These are phyloP conservation scores for Catostomus latipinnis DNA, from an alignment of 2,797 vertebrate genomes.

Conservation along the genomic window DNA sequence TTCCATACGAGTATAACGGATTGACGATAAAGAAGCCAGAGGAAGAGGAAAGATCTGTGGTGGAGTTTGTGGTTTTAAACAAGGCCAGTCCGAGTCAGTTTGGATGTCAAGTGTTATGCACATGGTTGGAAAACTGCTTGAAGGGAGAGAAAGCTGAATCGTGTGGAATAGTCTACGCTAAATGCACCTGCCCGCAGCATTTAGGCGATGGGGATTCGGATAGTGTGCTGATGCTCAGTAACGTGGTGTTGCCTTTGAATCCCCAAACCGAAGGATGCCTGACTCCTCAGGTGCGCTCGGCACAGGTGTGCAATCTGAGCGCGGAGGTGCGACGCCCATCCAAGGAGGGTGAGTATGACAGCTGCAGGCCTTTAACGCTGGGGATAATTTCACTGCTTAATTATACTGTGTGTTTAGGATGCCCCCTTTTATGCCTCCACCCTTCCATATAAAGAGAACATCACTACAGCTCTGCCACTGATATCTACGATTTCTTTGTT, in stretches of 20 bases:
- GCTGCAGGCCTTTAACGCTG: constrained; percentile 30
- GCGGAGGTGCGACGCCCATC: constrained; percentile 94
- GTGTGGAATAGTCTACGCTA: constrained; percentile 97
- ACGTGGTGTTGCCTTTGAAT: constrained; percentile 97
- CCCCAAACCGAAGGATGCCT: constrained; percentile 98
- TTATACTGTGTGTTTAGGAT: constrained; percentile 36
- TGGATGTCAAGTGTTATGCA: constrained; percentile 97
- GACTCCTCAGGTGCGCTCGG: constrained; percentile 95
- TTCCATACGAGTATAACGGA: constrained; percentile 91
- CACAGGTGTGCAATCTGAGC: constrained; percentile 96
- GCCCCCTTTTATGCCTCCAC: constrained; percentile 41
- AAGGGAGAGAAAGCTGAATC: constrained; percentile 96
- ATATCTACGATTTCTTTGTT: constrained; percentile 8
- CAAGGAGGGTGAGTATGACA: constrained; percentile 94
- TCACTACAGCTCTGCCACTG: constrained; percentile 27
- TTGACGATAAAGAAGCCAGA: constrained; percentile 89
- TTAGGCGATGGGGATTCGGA: constrained; percentile 95
- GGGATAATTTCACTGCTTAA: constrained; percentile 40
- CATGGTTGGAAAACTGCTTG: constrained; percentile 98
- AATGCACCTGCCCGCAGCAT: constrained; percentile 98
- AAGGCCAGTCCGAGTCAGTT: constrained; percentile 99
- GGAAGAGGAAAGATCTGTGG: constrained; percentile 93
- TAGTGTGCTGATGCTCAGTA: constrained; percentile 94
- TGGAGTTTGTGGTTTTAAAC: constrained; percentile 99
- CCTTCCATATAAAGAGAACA: constrained; percentile 37